phyloP scores from a whole-genome alignment of 1,140 invertebrate genomes.

The Euura lappo region DNA sequence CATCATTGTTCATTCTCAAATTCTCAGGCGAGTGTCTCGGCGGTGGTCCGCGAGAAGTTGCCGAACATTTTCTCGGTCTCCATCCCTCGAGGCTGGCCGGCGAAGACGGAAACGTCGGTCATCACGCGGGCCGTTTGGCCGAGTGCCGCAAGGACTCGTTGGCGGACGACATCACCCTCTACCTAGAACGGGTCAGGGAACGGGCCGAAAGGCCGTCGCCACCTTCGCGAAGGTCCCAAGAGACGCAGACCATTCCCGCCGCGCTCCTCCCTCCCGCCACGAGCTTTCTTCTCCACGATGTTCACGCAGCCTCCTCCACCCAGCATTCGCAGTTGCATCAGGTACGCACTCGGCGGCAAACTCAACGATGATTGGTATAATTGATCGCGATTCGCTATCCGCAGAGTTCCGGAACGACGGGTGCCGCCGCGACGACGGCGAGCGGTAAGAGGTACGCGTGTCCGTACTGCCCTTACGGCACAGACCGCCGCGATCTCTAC shows the following conservation, averaged over 20 bases:
- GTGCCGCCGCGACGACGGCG: constrained; percentile 35
- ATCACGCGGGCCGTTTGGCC: constrained; percentile 31
- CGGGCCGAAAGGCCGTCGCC: constrained; percentile 48
- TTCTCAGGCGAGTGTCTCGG: constrained; percentile 73
- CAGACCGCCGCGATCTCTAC: constrained; percentile 90
- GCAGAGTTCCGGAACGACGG: constrained; percentile 33
- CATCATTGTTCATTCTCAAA: neutral
- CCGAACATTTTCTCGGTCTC: constrained; percentile 84
- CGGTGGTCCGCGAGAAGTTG: constrained; percentile 75
- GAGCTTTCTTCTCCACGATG: constrained; percentile 51
- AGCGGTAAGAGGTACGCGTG: constrained; percentile 81
- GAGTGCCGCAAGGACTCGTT: constrained; percentile 48
- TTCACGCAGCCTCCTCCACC: constrained; percentile 43
- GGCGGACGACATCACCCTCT: constrained; percentile 44
- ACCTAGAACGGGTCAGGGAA: constrained; percentile 54
- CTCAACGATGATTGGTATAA: no score
- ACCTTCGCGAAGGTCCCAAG: constrained; percentile 54
- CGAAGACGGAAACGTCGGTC: constrained; percentile 61
- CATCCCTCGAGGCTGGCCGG: constrained; percentile 77
- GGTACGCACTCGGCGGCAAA: constrained; percentile 28
- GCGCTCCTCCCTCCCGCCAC: constrained; percentile 48
- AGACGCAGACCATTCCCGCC: constrained; percentile 55
- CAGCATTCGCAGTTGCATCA: constrained; percentile 54
- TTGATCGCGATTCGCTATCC: neutral
- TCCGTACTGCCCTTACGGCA: constrained; percentile 86